Evolutionary conservation across 2,797 vertebrate genomes (phyloP).

Genomic region (Cacajao melanocephalus): DNA sequence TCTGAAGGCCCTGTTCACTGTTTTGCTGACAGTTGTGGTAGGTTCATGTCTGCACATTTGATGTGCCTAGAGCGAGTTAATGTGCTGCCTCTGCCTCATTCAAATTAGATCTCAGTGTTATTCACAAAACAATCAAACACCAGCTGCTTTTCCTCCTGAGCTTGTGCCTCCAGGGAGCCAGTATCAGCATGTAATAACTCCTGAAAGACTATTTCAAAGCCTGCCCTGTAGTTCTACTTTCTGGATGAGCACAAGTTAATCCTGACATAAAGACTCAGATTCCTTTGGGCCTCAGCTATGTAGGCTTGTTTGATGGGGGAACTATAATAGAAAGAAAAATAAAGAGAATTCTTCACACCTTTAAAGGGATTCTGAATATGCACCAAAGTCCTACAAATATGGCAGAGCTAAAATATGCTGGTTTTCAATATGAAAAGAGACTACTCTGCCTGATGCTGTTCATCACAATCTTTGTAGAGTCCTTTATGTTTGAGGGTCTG

Average conservation of each 20-base stretch:
- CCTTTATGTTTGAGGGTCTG: not conserved
- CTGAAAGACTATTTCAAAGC: constrained; percentile 1
- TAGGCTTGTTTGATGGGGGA: not conserved
- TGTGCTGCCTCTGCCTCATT: not conserved
- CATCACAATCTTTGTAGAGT: not conserved
- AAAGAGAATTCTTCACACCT: not conserved
- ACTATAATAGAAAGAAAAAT: not conserved
- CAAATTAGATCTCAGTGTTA: not conserved
- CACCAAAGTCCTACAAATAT: not conserved
- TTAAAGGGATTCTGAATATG: constrained; percentile 18
- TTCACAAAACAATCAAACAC: not conserved
- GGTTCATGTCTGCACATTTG: not conserved
- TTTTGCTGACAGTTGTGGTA: not conserved
- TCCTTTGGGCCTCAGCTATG: not conserved
- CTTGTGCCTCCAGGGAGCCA: not conserved
- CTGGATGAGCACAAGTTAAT: not conserved
- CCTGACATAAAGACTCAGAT: not conserved
- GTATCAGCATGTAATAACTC: constrained; percentile 17
- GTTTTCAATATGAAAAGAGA: not conserved
- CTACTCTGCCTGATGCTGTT: not conserved
- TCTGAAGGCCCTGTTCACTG: not conserved
- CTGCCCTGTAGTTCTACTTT: not conserved
- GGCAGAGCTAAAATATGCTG: not conserved
- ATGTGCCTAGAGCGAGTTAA: not conserved
- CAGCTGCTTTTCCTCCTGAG: not conserved